Conservation (phyloP, 2,113 vertebrate genomes). For the Leptobrachium ailaonicum region DNA sequence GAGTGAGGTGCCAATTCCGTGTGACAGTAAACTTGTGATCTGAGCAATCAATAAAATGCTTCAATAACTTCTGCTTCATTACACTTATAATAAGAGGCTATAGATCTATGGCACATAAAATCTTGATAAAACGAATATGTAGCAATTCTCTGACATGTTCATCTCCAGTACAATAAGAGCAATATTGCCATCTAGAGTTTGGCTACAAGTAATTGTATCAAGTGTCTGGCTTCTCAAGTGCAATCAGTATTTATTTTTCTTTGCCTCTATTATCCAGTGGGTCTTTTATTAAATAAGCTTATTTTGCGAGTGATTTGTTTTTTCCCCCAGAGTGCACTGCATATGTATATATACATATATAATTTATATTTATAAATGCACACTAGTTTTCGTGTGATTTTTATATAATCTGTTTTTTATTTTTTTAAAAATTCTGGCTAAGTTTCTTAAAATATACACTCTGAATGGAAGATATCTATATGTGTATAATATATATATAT, state of each 20-base stretch:
- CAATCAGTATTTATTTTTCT: not conserved
- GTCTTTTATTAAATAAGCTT: no score
- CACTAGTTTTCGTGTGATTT: no score
- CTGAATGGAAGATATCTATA: no score
- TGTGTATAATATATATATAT: no score
- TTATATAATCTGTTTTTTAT: no score
- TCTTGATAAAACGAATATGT: constrained; percentile 74
- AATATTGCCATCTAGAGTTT: constrained; percentile 91
- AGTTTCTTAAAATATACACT: no score
- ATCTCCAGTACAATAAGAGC: constrained; percentile 71
- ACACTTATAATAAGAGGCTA: constrained; percentile 91
- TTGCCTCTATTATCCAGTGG: no score
- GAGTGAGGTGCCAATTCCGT: constrained; percentile 88
- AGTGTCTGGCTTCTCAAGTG: not conserved
- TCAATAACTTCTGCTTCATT: constrained; percentile 91
- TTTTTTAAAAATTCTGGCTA: no score
- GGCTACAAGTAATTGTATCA: constrained; percentile 69
- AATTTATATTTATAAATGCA: not conserved
- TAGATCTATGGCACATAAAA: constrained; percentile 83
- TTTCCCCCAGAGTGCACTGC: not conserved
- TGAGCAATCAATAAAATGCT: constrained; percentile 93
- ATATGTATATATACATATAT: not conserved
- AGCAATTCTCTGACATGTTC: constrained; percentile 62
- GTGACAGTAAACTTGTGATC: constrained; percentile 90
- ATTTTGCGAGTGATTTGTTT: no score